Conservation (phyloP, 2,797 vertebrate species). For the Zalophus californianus region DNA sequence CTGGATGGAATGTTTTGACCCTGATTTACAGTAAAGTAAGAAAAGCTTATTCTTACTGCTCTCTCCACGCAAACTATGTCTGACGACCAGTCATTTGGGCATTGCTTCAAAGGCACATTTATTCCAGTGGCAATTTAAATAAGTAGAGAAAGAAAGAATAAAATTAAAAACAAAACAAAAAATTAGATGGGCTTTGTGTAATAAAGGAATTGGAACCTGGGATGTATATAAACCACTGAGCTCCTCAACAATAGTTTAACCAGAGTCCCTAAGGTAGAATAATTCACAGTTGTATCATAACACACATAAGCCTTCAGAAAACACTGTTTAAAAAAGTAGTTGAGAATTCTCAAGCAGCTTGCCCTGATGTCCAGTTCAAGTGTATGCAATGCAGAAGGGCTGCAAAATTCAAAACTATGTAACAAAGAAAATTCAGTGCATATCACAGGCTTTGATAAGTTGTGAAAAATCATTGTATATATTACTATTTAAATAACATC, state of each 20-base stretch:
- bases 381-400: slow-evolving; percentile 79
- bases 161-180: slow-evolving; percentile 46
- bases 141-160: slow-evolving; percentile 67
- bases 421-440: slow-evolving; percentile 85
- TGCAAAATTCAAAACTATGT: slow-evolving; percentile 73
- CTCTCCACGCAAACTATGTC: not conserved
- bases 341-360: slow-evolving; percentile 79
- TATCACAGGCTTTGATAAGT: slow-evolving; percentile 82
- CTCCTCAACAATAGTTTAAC: slow-evolving; percentile 61
- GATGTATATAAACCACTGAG: slow-evolving; percentile 68
- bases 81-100: slow-evolving; percentile 76
- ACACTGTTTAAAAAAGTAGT: slow-evolving; percentile 75
- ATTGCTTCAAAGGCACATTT: slow-evolving; percentile 80
- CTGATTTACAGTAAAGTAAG: slow-evolving; percentile 47
- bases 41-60: slow-evolving; percentile 24
- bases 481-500: slow-evolving; percentile 84
- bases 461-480: slow-evolving; percentile 83
- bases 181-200: slow-evolving; percentile 47
- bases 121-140: slow-evolving; percentile 75
- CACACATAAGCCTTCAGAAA: slow-evolving; percentile 69
- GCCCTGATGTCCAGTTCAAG: slow-evolving; percentile 84
- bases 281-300: slow-evolving; percentile 73
- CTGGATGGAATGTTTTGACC: slow-evolving; percentile 53
- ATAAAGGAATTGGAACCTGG: slow-evolving; percentile 55
- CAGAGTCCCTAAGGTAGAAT: slow-evolving; percentile 74